Evolutionary conservation across 37 sponge, comb jelly and placozoan species (phyloP), one percentile per base, ranked within the genome.

Genomic region (Beroe ovata): DNA sequence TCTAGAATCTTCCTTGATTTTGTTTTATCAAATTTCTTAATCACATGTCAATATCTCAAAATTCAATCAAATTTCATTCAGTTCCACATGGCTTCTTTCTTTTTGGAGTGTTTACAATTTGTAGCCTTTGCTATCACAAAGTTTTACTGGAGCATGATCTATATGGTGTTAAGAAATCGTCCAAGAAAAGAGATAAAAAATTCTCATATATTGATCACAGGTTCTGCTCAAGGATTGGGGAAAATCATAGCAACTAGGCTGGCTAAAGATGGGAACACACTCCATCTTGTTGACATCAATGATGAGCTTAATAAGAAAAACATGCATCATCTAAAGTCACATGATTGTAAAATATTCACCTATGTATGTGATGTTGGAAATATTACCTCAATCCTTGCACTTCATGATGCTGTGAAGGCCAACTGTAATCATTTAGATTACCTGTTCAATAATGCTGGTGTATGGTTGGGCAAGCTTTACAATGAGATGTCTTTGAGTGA

Each of bases 181-280:
- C 84, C 84, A 21, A 77, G 25, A 77, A 77, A 77, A 41, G 84
- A 77, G 1, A 77, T 77, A 21, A 77, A 77, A 41, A 41, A 41
- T 40, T 30, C 84, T 6, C 84, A 77, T 36, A 77, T 77, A 25
- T 77, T 77, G 28, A 77, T 77, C 28, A 77, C 84, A 42, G 84
- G 84, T 1, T 16, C 84, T 26, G 84, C 38, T 11, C 84, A 77
- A 42, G 84, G 84, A 77, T 3, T 77, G 2, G 84, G 84, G 6
- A 77, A 77, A 42, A 23, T 42, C 22, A 8, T 77, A 11, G 84
- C 54, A 16, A 40, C 54, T 40, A 39, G 23, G n/a, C 33, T 77
- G 41, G 84, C 84, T 41, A 14, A 25, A 14, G 38, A 40, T 41
- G 84, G 84, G 6, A 77, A 77, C n/a, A 77, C 84, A 25, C 33